These are phyloP conservation scores for Maconellicoccus hirsutus DNA, from an alignment of 1,140 invertebrate species.

Conservation along the genomic window DNA sequence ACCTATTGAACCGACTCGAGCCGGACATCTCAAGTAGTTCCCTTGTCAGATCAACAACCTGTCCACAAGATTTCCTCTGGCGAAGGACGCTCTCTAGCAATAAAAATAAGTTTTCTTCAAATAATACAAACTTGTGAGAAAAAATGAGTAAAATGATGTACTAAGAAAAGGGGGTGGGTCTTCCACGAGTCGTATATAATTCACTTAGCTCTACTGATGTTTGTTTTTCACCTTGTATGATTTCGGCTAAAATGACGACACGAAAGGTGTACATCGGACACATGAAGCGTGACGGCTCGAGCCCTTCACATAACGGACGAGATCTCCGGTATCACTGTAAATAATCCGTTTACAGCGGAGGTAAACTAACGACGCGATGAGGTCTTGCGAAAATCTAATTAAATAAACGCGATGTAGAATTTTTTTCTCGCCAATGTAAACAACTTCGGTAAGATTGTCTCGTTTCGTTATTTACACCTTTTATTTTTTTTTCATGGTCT, in stretches of 20 bases:
- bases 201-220: background rate
- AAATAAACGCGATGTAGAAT: background rate
- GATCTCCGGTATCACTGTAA: background rate
- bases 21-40: too few species aligned
- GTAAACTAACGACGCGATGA: background rate
- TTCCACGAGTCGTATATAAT: background rate
- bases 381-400: background rate
- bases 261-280: too few species aligned
- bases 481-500: background rate
- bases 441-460: background rate
- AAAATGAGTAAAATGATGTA: background rate
- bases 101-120: too few species aligned
- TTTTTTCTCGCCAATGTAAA: background rate
- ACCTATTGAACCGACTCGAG: too few species aligned
- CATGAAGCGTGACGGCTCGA: too few species aligned
- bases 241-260: too few species aligned
- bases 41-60: too few species aligned
- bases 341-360: background rate
- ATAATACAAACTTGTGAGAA: too few species aligned
- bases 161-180: background rate
- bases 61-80: too few species aligned
- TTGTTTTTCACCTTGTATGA: background rate
- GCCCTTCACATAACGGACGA: too few species aligned
- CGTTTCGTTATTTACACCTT: background rate
- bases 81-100: too few species aligned